Evolutionary conservation across 2,888 invertebrate species (phyloP), one percentile per base, ranked within the genome.

Genomic region (Ophion obscuratus): DNA sequence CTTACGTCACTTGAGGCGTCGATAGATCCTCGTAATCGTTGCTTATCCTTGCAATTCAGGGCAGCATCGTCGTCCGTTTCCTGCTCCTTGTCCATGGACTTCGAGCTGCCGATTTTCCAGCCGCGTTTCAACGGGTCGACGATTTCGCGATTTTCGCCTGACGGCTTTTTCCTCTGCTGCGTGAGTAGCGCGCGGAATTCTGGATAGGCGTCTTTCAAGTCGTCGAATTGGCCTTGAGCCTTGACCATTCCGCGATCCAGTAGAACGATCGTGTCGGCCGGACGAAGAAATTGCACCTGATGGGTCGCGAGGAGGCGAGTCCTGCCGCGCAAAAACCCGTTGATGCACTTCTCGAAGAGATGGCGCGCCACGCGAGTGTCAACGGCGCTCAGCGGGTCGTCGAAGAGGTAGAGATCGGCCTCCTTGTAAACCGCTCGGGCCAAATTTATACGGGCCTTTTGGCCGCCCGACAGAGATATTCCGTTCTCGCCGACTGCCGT

Each of bases 321-420:
- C 89, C 95, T 95, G 31, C 95, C 93, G 64, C 93, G 94, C 44
- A 97, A 93, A 88, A 95, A 95, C 47, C 95, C 95, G 7, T 96
- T 95, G 78, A 97, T 95, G 91, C 97, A 98, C 90, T 97, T 96
- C 92, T 98, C 97, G 94, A 98, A 98, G 88, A 99, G 95, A 94
- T 98, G 97, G 5, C 97, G 96, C 0, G 98, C 98, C 0, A 99
- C 98, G 92, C 97, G 97, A 0, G 98, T 96, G 94, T 99, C 99
- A 17, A 99, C 98, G 0, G 98, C 98, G 85, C 98, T 97, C 61
- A 99, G 95, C 0, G 99, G 98, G 95, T 99, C 99, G 93, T 99
- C 99, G 77, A 99, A 94, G n/a, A 99, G 94, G 92, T 98, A 98
- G 88, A 98, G 95, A 95, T 97, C 89, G 98, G 97, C 97, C 87